phyloP scores from a whole-genome alignment of 2,113 vertebrate species.

The Talpa occidentalis region DNA sequence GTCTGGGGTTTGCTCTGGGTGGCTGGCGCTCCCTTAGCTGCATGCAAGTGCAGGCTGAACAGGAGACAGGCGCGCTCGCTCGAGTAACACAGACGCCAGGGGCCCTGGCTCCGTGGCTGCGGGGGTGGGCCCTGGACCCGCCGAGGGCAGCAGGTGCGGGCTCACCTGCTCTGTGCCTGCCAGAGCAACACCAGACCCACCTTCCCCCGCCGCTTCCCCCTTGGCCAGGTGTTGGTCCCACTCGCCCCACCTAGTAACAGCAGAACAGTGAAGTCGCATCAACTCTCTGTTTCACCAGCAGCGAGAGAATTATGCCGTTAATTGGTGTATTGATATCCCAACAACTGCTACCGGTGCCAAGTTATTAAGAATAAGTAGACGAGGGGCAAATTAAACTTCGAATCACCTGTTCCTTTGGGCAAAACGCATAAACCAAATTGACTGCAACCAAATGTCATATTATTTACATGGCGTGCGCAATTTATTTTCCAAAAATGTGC shows the following conservation, averaged over 20 bases:
- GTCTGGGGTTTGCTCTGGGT: constrained; percentile 72
- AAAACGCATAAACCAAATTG: constrained; percentile 82
- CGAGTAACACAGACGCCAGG: constrained; percentile 61
- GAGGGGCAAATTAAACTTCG: constrained; percentile 81
- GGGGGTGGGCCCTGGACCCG: neutral
- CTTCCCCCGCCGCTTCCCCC: neutral
- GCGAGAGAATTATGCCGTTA: constrained; percentile 78
- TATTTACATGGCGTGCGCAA: constrained; percentile 80
- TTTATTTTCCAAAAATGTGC: constrained; percentile 79
- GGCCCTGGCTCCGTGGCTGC: constrained; percentile 58
- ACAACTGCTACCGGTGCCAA: constrained; percentile 72
- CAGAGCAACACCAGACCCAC: neutral
- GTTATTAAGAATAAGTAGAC: constrained; percentile 75
- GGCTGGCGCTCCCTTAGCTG: constrained; percentile 62
- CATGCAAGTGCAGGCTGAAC: constrained; percentile 1
- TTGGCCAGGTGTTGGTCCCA: constrained; percentile 11
- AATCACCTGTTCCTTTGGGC: constrained; percentile 82
- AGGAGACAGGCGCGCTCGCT: constrained; percentile 69
- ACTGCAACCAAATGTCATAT: constrained; percentile 79
- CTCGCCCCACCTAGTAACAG: neutral
- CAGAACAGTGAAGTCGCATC: constrained; percentile 63
- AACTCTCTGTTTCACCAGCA: constrained; percentile 70
- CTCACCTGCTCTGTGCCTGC: constrained; percentile 63
- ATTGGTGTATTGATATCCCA: constrained; percentile 75
- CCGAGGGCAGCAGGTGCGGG: constrained; percentile 64